Conservation (phyloP, 1,140 invertebrate genomes). For the Frieseomelitta varia region DNA sequence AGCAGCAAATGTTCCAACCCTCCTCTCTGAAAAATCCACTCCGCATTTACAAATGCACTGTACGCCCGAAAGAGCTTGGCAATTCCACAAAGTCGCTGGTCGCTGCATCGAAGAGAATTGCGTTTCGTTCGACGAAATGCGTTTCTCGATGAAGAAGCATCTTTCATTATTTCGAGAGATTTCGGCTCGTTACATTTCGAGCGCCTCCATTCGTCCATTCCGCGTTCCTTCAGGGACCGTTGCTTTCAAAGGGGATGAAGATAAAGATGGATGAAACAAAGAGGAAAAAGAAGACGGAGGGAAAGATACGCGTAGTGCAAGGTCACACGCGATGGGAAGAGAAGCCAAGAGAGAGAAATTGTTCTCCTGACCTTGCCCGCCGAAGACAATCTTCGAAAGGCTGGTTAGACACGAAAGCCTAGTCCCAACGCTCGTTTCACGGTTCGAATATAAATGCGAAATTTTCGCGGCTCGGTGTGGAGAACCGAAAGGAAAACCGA, state of each 20-base stretch:
- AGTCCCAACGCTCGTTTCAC: background rate
- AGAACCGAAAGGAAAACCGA: constrained; percentile 16
- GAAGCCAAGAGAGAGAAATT: constrained; percentile 15
- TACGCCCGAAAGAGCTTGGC: too few species aligned
- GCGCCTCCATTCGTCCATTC: background rate
- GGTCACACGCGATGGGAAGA: too few species aligned
- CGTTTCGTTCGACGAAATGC: background rate
- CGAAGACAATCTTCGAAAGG: constrained; percentile 43
- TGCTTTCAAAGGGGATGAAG: background rate
- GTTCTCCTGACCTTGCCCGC: constrained; percentile 41
- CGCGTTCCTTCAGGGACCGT: background rate
- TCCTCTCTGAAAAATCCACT: background rate
- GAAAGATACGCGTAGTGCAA: background rate
- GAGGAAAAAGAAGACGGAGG: too few species aligned
- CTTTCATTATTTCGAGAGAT: constrained; percentile 20
- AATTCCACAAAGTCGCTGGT: background rate
- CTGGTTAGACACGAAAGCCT: constrained; percentile 11
- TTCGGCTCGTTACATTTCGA: background rate
- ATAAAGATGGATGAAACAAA: background rate
- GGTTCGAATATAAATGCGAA: background rate
- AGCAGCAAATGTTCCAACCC: background rate
- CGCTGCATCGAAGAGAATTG: background rate
- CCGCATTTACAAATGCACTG: background rate
- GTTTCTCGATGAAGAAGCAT: background rate
- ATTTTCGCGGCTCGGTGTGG: constrained; percentile 21